These are phyloP conservation scores for Drosophila leontia DNA, from an alignment of 1,140 invertebrate species.

Conservation along the genomic window DNA sequence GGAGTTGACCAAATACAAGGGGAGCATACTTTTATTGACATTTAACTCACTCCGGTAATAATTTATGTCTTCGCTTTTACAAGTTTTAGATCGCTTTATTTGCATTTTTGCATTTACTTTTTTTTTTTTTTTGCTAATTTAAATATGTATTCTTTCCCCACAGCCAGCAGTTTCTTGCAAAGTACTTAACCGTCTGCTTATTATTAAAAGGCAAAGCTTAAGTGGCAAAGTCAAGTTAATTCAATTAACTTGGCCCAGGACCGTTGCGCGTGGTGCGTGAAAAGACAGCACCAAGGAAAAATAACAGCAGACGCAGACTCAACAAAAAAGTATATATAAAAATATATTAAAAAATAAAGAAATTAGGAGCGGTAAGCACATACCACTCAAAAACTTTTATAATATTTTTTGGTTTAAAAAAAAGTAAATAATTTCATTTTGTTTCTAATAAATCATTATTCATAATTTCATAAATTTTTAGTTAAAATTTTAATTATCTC, in stretches of 20 bases:
- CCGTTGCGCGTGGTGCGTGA: slow-evolving; percentile 62
- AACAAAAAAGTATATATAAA: background rate
- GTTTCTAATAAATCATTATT: too few species aligned
- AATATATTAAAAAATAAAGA: slow-evolving; percentile 47
- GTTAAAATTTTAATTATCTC: too few species aligned
- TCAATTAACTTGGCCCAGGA: slow-evolving; percentile 68
- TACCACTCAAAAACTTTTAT: too few species aligned
- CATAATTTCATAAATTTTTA: too few species aligned
- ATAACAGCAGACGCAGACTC: slow-evolving; percentile 11
- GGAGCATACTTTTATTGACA: slow-evolving; percentile 67
- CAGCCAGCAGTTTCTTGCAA: slow-evolving; percentile 27
- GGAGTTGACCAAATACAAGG: slow-evolving; percentile 35
- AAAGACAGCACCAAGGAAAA: slow-evolving; percentile 44
- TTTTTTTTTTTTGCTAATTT: slow-evolving; percentile 10
- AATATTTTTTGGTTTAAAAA: too few species aligned
- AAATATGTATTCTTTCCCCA: slow-evolving; percentile 18
- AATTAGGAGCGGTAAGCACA: background rate
- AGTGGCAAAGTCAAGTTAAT: slow-evolving; percentile 82
- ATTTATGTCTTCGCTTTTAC: slow-evolving; percentile 46
- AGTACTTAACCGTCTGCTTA: slow-evolving; percentile 79
- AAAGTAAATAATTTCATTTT: too few species aligned
- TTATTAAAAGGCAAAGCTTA: slow-evolving; percentile 81
- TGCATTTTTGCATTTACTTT: slow-evolving; percentile 8
- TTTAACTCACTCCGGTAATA: slow-evolving; percentile 60
- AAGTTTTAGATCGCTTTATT: slow-evolving; percentile 56